These are phyloP conservation scores for Aproaerema taeniolella DNA, from an alignment of 2,888 invertebrate species.

Conservation along the genomic window DNA sequence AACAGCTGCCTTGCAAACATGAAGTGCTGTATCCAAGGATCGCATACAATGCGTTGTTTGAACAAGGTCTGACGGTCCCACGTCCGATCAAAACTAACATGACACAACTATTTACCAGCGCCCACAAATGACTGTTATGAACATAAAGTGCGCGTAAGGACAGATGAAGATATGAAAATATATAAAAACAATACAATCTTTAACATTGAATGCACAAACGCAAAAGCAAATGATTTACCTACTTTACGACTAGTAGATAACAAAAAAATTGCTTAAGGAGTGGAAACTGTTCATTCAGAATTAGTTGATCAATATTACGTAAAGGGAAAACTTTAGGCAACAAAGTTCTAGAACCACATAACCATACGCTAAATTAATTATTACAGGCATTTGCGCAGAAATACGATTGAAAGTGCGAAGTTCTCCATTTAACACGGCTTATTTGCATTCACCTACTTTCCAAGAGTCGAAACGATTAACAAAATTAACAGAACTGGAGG, in stretches of 20 bases:
- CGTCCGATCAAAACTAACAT: constrained; percentile 44
- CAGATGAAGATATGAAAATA: background rate
- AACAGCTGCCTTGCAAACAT: constrained; percentile 28
- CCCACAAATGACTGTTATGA: constrained; percentile 33
- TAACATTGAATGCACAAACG: too few species aligned
- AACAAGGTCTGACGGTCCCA: constrained; percentile 62
- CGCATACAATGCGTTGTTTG: constrained; percentile 53
- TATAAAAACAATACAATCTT: too few species aligned
- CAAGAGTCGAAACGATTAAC: constrained; percentile 1
- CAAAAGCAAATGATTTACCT: too few species aligned
- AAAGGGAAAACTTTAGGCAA: too few species aligned
- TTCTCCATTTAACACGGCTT: background rate
- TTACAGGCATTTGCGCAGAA: background rate
- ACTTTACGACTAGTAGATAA: too few species aligned
- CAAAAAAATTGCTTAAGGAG: too few species aligned
- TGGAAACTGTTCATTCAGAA: too few species aligned
- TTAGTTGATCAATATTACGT: too few species aligned
- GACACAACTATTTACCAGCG: constrained; percentile 51
- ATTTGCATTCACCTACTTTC: constrained; percentile 9
- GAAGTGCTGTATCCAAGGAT: constrained; percentile 36
- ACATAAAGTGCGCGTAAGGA: background rate
- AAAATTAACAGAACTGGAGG: background rate
- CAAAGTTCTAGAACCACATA: too few species aligned
- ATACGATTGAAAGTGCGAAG: background rate
- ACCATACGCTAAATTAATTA: constrained; percentile 4